These are phyloP conservation scores for Drosophila tsacasi DNA, from an alignment of 1,140 invertebrate species.

Conservation along the genomic window DNA sequence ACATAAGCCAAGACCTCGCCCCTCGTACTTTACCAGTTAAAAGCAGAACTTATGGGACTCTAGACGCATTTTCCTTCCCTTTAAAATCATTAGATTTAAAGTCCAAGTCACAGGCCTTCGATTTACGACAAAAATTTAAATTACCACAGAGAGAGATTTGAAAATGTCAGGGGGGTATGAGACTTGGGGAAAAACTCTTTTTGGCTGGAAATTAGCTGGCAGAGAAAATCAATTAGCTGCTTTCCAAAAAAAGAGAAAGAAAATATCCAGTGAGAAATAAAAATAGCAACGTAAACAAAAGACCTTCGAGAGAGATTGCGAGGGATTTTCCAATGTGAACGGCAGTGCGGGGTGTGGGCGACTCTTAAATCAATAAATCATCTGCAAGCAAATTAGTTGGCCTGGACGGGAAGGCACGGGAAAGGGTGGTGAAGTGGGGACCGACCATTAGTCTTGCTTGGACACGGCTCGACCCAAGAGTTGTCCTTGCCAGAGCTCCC, in stretches of 20 bases:
- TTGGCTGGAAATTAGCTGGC: constrained; percentile 64
- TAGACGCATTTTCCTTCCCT: not conserved
- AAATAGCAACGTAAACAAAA: constrained; percentile 49
- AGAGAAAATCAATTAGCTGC: constrained; percentile 77
- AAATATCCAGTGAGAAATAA: constrained; percentile 44
- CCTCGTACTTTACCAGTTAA: not conserved
- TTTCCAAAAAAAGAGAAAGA: constrained; percentile 17
- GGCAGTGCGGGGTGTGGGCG: not conserved
- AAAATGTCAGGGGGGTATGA: not conserved
- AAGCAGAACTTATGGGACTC: not conserved
- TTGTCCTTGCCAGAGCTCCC: constrained; percentile 29
- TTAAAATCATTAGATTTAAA: constrained; percentile 24
- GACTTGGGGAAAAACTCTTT: constrained; percentile 57
- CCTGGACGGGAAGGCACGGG: constrained; percentile 7
- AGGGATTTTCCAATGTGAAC: constrained; percentile 21
- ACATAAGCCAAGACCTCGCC: not conserved
- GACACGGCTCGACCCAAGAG: constrained; percentile 55
- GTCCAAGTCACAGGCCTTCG: constrained; percentile 10
- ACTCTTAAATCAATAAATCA: constrained; percentile 81
- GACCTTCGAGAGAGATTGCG: constrained; percentile 8
- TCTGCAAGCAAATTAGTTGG: constrained; percentile 83
- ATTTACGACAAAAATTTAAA: constrained; percentile 73
- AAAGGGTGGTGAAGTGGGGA: constrained; percentile 14
- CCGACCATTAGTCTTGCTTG: constrained; percentile 78
- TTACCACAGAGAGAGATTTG: constrained; percentile 53